Evolutionary conservation across 2,113 vertebrate species (phyloP), one percentile per base, ranked within the genome.

Genomic region (Colossoma macropomum): DNA sequence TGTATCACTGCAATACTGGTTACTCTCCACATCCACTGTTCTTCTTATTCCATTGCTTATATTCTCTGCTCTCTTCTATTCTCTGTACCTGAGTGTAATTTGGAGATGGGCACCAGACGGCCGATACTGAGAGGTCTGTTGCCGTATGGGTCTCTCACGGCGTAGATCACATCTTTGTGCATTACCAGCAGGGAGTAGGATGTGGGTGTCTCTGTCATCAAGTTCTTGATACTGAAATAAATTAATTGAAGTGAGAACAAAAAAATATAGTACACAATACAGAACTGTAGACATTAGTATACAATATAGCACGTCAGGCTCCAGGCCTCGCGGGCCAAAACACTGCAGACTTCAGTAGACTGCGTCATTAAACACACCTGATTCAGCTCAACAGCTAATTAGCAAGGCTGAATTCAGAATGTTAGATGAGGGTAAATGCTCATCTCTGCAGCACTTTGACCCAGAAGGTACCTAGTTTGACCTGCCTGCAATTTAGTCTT

Each of bases 91-190:
- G 89, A 78, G 88, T 94, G 90, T 1, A 99, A 93, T 89, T 95
- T 96, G 34, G 96, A 96, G 75, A 97, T 91, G 69, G 97, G 97
- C 83, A 99, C 95, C 60, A 99, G 89, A 8, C 95, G 95, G 54
- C 98, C 98, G 16, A 99, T 96, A 91, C 96, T 97, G 21, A 99
- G 95, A 0, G 98, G 98, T 8, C 98, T 96, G 86, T 98, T 99
- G 77, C 98, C 98, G 28, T 98, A 99, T 0, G 98, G 98, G 89
- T 99, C 98, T 32, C 98, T 94, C 72, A 99, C 96, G 0, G 97
- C 97, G 25, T 98, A 99, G 88, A 99, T 95, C 0, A 97, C 97
- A 66, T 98, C 97, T 92, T 95, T 97, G 91, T 96, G 95, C 98
- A 99, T 97, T 84, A 99, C 93, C 85, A 99, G 91, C 84, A 99